Evolutionary conservation across 2,888 invertebrate genomes (phyloP).

Genomic region (Baronia brevicornis): DNA sequence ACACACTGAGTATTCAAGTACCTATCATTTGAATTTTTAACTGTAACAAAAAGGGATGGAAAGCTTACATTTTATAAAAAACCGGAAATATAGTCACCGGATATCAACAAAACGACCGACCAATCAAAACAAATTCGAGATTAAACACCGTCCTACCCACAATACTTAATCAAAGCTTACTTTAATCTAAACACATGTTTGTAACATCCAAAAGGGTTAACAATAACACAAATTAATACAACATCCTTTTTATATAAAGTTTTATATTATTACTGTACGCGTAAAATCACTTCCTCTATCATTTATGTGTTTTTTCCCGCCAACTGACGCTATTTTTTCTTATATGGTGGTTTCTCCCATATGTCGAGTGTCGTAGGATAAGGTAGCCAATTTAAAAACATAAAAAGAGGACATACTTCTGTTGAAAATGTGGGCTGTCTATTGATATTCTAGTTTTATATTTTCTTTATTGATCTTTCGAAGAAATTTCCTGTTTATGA

Average conservation of each 20-base stretch:
- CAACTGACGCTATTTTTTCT: constrained; percentile 62
- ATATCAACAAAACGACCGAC: constrained; percentile 43
- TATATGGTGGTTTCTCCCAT: constrained; percentile 46
- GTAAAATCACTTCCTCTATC: constrained; percentile 72
- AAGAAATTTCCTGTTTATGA: no score
- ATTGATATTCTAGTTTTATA: no score
- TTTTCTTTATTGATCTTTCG: no score
- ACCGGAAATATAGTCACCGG: constrained; percentile 35
- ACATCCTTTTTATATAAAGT: constrained; percentile 56
- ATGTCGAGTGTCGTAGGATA: constrained; percentile 33
- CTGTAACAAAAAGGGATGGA: no score
- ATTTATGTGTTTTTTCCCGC: constrained; percentile 53
- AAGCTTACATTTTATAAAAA: not conserved
- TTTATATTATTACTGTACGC: constrained; percentile 53
- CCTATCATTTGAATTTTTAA: no score
- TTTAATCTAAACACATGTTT: constrained; percentile 58
- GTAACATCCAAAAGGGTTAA: constrained; percentile 58
- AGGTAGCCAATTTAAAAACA: constrained; percentile 5
- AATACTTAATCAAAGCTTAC: constrained; percentile 49
- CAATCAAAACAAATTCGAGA: constrained; percentile 69
- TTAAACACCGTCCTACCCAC: constrained; percentile 51
- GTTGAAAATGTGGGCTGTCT: no score
- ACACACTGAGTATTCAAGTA: no score
- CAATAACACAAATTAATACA: constrained; percentile 72
- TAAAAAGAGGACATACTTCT: no score